Evolutionary conservation across 2,797 vertebrate species (phyloP).

Genomic region (Tadarida brasiliensis): DNA sequence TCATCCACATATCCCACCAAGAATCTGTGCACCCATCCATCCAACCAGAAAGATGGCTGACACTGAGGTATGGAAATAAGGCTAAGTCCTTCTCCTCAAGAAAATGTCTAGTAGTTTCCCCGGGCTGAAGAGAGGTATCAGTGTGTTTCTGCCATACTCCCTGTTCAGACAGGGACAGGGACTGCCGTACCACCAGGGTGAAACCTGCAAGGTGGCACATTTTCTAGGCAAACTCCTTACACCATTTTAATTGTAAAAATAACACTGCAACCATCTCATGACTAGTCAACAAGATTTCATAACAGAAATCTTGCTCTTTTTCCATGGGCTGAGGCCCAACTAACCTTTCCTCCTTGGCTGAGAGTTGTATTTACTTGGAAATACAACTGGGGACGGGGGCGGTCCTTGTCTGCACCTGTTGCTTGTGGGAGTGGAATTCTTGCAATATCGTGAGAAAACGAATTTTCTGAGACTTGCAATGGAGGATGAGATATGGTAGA

Average conservation of each 20-base stretch:
- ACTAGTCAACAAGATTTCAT: not conserved
- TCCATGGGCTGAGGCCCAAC: not conserved
- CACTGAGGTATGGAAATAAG: not conserved
- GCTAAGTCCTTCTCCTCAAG: not conserved
- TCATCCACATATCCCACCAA: not conserved
- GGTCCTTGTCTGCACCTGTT: not conserved
- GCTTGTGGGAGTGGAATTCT: not conserved
- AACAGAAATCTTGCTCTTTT: not conserved
- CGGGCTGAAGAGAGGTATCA: not conserved
- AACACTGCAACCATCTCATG: not conserved
- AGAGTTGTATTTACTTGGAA: not conserved
- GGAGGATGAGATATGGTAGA: not conserved
- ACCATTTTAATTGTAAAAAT: slow-evolving; percentile 10
- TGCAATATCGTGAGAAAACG: not conserved
- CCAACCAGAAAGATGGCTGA: not conserved
- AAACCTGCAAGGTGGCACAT: not conserved
- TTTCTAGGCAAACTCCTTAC: not conserved
- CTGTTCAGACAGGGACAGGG: not conserved
- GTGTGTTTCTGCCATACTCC: not conserved
- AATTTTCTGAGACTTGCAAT: not conserved
- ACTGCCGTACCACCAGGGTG: not conserved
- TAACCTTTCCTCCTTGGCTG: not conserved
- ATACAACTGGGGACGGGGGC: not conserved
- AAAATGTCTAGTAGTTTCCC: not conserved
- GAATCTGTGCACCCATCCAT: not conserved